Evolutionary conservation across 2,797 vertebrate genomes (phyloP).

Genomic region (Valencia hispanica): DNA sequence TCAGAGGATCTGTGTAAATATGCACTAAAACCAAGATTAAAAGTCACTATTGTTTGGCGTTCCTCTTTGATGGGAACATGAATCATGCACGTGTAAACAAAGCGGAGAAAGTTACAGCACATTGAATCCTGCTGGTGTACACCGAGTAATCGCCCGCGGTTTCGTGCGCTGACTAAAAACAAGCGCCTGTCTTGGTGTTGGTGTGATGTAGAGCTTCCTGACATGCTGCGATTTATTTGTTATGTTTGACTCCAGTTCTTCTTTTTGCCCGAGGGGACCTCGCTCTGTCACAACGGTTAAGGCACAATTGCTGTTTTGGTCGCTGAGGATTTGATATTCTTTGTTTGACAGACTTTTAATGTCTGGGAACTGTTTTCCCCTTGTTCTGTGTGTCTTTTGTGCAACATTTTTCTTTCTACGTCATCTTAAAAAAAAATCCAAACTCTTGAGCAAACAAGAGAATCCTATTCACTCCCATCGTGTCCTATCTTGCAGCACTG

Average conservation of each 20-base stretch:
- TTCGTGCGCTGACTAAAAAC: conserved; percentile 52
- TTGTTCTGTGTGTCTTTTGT: conserved; percentile 33
- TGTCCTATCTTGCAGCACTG: conserved; percentile 51
- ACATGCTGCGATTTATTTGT: conserved; percentile 74
- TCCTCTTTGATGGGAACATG: conserved; percentile 34
- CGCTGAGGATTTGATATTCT: conserved; percentile 68
- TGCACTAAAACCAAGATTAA: conserved; percentile 33
- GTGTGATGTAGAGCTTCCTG: conserved; percentile 65
- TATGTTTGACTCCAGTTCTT: conserved; percentile 67
- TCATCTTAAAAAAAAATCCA: conserved; percentile 28
- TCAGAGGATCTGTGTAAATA: conserved; percentile 23
- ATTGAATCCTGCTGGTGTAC: conserved; percentile 37
- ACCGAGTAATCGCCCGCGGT: conserved; percentile 66
- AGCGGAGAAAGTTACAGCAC: conserved; percentile 31
- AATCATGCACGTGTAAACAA: conserved; percentile 43
- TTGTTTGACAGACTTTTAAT: conserved; percentile 74
- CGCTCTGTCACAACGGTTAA: conserved; percentile 65
- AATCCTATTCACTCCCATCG: conserved; percentile 41
- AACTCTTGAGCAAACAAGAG: conserved; percentile 55
- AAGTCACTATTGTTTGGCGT: conserved; percentile 18
- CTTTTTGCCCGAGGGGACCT: conserved; percentile 58
- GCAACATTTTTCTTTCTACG: conserved; percentile 13
- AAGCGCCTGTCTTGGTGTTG: conserved; percentile 34
- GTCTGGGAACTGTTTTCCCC: conserved; percentile 63
- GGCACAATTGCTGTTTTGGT: conserved; percentile 74